Evolutionary conservation across 2,888 invertebrate genomes (phyloP).

Genomic region (Tiliacea aurago): DNA sequence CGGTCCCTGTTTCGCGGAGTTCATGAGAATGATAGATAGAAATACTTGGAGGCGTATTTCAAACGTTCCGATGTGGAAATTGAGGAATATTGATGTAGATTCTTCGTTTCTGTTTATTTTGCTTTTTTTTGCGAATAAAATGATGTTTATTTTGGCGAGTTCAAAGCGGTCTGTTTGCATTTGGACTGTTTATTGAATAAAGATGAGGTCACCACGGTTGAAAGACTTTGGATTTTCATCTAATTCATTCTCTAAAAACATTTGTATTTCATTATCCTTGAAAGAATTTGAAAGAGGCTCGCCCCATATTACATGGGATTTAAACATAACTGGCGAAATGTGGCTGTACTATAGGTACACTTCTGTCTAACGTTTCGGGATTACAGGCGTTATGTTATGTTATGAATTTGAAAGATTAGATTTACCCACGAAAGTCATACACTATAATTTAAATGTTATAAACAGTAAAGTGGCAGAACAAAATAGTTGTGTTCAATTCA

Average conservation of each 20-base stretch:
- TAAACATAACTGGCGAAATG: no score
- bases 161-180: constrained; percentile 51
- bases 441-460: constrained; percentile 10
- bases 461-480: constrained; percentile 27
- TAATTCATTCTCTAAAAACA: background rate
- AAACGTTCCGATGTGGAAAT: constrained; percentile 71
- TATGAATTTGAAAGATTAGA: background rate
- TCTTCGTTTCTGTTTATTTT: constrained; percentile 68
- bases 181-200: constrained; percentile 42
- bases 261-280: background rate
- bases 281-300: background rate
- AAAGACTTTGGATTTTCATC: background rate
- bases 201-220: constrained; percentile 11
- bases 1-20: constrained; percentile 75
- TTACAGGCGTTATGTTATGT: no score
- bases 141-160: constrained; percentile 66
- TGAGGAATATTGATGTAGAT: constrained; percentile 74
- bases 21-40: constrained; percentile 79
- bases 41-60: constrained; percentile 70
- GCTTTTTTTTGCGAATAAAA: constrained; percentile 61
- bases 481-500: constrained; percentile 52
- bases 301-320: no score
- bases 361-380: no score
- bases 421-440: background rate
- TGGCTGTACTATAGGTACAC: no score